A percentile compares a stretch with the other conserved stretches of the same genome.
These are phyloP conservation scores for Oscheius sp. DNA, from an alignment of 2,888 invertebrate species.

Conservation along the genomic window DNA sequence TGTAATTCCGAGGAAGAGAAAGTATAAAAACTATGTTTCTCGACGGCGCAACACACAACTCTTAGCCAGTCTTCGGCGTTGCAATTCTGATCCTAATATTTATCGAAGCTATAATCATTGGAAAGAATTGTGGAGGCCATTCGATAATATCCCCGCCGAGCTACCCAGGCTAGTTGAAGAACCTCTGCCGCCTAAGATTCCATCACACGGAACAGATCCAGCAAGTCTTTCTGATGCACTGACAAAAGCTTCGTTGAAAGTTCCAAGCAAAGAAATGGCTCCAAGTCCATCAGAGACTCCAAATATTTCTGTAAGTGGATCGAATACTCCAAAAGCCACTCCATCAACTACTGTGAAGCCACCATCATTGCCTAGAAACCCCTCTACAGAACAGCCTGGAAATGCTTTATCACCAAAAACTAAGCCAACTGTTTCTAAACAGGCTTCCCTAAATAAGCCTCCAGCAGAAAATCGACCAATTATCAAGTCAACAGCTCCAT, in stretches of 20 bases:
- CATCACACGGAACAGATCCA: no score
- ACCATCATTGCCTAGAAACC: conserved; percentile 22
- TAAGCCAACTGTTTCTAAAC: conserved; percentile 17
- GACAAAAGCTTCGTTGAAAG: conserved; percentile 4
- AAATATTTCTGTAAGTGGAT: not conserved
- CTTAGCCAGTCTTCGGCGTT: conserved; percentile 58
- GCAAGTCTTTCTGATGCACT: not conserved
- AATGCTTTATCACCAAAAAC: not conserved
- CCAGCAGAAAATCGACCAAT: conserved; percentile 30
- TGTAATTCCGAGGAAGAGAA: conserved; percentile 66
- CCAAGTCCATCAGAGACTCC: not conserved
- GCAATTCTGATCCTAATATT: conserved; percentile 64
- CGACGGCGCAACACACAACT: conserved; percentile 63
- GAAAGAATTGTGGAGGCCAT: conserved; percentile 51
- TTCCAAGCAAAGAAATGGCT: conserved; percentile 33
- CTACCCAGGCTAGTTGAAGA: conserved; percentile 16
- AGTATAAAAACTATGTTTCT: conserved; percentile 69
- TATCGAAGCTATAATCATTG: conserved; percentile 67
- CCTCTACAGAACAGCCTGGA: conserved; percentile 6
- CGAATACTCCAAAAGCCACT: conserved; percentile 32
- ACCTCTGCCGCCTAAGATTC: conserved; percentile 20
- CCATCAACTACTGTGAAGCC: conserved; percentile 35
- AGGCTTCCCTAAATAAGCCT: conserved; percentile 30
- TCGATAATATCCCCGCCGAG: conserved; percentile 18
- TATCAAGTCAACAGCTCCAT: conserved; percentile 31